Evolutionary conservation across 2,888 invertebrate genomes (phyloP).

Genomic region (Anoplius nigerrimus): DNA sequence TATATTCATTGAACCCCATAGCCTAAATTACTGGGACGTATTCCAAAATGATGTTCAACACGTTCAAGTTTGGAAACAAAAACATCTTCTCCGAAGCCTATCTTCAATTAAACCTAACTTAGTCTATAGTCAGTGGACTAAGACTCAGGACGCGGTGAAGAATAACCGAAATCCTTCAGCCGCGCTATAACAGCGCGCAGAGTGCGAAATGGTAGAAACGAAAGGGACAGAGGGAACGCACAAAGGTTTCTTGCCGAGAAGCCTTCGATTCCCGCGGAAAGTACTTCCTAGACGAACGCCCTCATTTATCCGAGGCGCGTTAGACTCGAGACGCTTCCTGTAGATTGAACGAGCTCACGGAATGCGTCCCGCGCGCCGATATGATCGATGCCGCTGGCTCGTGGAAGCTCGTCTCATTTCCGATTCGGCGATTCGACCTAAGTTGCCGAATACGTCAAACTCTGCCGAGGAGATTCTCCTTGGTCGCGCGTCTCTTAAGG

Average conservation of each 20-base stretch:
- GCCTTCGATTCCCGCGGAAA: slow-evolving; percentile 45
- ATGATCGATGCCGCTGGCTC: slow-evolving; percentile 42
- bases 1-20: no score
- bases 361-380: slow-evolving; percentile 38
- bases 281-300: slow-evolving; percentile 22
- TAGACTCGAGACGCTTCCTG: slow-evolving; percentile 38
- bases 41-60: no score
- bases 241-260: slow-evolving; percentile 31
- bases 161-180: no score
- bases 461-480: background rate
- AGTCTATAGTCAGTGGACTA: no score
- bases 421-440: slow-evolving; percentile 16
- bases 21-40: no score
- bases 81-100: no score
- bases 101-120: no score
- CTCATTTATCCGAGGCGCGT: slow-evolving; percentile 21
- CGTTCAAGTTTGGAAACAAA: no score
- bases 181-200: no score
- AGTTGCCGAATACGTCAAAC: slow-evolving; percentile 1
- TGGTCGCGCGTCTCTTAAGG: background rate
- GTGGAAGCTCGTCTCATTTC: slow-evolving; percentile 17
- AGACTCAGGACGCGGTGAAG: no score
- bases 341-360: slow-evolving; percentile 47
- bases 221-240: slow-evolving; percentile 14
- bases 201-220: no score